Percentiles rank a stretch among this genome's conserved stretches.
phyloP scores from a whole-genome alignment of 2,113 vertebrate species.

The Pungitius pungitius region DNA sequence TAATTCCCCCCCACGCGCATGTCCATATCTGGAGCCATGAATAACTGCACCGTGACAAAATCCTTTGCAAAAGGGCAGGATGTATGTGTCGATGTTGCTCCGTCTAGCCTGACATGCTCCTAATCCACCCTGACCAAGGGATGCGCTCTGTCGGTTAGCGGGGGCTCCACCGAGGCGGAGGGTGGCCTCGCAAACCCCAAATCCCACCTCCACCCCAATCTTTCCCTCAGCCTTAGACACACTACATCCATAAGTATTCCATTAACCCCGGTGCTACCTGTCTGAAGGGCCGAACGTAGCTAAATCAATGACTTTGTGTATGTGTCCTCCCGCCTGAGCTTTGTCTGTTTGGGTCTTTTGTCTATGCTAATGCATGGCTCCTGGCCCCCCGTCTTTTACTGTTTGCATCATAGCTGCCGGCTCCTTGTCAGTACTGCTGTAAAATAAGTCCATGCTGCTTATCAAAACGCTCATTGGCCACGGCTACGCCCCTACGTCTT shows the following conservation, averaged over 20 bases:
- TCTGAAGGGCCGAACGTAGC: conserved; percentile 62
- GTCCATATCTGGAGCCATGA: conserved; percentile 51
- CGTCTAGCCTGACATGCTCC: conserved; percentile 63
- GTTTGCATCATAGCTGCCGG: conserved; percentile 44
- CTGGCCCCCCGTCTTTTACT: conserved; percentile 11
- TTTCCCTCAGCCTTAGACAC: conserved; percentile 51
- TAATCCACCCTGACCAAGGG: conserved; percentile 75
- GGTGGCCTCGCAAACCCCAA: conserved; percentile 47
- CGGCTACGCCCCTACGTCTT: not conserved
- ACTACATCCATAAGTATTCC: conserved; percentile 76
- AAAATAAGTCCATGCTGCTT: conserved; percentile 48
- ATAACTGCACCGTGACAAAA: conserved; percentile 62
- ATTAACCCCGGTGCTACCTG: conserved; percentile 72
- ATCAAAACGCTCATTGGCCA: conserved; percentile 37
- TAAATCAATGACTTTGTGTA: conserved; percentile 56
- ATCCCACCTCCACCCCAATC: conserved; percentile 72
- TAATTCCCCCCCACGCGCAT: conserved; percentile 51
- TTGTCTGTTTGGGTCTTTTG: conserved; percentile 38
- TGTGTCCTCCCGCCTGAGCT: conserved; percentile 29
- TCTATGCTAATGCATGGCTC: conserved; percentile 36
- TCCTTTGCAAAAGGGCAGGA: conserved; percentile 66
- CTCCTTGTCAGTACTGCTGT: conserved; percentile 47
- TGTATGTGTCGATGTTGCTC: conserved; percentile 47
- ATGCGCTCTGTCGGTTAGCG: conserved; percentile 66
- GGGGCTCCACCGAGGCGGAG: conserved; percentile 54